Evolutionary conservation across 2,888 invertebrate genomes (phyloP), one percentile per base, ranked within the genome.

Genomic region (Troides oblongomaculatus): DNA sequence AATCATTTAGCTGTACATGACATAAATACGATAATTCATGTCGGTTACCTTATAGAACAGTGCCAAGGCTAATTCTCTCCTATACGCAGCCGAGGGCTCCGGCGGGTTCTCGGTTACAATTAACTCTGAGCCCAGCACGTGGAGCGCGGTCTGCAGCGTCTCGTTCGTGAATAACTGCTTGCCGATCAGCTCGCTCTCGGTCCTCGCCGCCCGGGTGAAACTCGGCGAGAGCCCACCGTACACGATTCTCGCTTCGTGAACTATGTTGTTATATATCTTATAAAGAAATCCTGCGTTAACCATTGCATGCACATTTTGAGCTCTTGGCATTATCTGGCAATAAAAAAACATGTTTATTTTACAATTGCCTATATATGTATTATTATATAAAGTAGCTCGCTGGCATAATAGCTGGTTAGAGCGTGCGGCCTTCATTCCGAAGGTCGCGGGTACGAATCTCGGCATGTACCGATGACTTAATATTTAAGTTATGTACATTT

Each of bases 231-330:
- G 93, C 17, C 93, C 94, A 21, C 95, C 95, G 74, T 89, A 94
- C 0, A 94, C 92, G 25, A 95, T 90, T 56, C 85, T 84, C 0
- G 94, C 93, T 53, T 79, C 78, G 69, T 85, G 71, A 63, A 87
- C 75, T 10, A 73, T 69, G 12, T 78, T 78, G 53, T 66, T 65
- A 46, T 73, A 68, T 10, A 83, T 68, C 73, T 80, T 75, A 61
- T 95, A 92, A 0, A 95, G 81, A 78, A 96, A 96, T 18, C 94
- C 96, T n/a, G 95, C 95, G 78, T 96, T 95, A 0, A 97, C 94
- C 72, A 95, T 93, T 0, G 96, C 96, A 76, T 95, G 95, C 0
- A 95, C 94, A 78, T 95, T 96, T 87, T 95, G 95, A 2, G 94
- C 93, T 72, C 95, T 88, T 0, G 95, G 94, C 93, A 95, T 95